Evolutionary conservation across 2,888 invertebrate species (phyloP).

Genomic region (Drosophila hamatofila): DNA sequence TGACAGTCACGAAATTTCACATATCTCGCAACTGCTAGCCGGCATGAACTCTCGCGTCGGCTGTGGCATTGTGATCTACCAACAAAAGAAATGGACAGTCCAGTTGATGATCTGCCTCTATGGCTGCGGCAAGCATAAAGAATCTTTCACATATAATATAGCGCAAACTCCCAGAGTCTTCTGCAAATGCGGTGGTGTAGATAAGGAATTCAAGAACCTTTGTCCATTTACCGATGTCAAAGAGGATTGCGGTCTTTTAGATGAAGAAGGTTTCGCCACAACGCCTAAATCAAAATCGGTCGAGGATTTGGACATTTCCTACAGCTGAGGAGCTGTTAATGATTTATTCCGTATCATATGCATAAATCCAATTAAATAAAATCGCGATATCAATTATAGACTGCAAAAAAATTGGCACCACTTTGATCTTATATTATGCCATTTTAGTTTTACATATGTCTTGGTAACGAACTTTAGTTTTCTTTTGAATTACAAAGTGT

Average conservation of each 20-base stretch:
- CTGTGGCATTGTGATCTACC: slow-evolving; percentile 5
- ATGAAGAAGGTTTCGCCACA: background rate
- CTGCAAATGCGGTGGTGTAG: slow-evolving; percentile 3
- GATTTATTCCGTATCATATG: too few relatives aligned
- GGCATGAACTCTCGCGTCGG: slow-evolving; percentile 31
- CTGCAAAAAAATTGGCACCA: too few relatives aligned
- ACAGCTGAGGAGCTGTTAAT: too few relatives aligned
- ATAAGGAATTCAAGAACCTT: slow-evolving; percentile 8
- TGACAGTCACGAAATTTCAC: slow-evolving; percentile 16
- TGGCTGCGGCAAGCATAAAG: slow-evolving; percentile 6
- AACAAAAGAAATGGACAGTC: accelerated
- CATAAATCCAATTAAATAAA: background rate
- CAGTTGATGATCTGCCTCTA: slow-evolving; percentile 31
- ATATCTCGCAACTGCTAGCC: slow-evolving; percentile 21
- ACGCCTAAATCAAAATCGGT: too few relatives aligned
- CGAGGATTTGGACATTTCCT: too few relatives aligned
- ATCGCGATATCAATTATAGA: too few relatives aligned
- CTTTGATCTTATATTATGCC: background rate
- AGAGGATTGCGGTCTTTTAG: background rate
- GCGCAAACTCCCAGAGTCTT: background rate
- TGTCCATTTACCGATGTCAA: background rate
- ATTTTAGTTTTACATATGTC: background rate
- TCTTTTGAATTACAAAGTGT: background rate
- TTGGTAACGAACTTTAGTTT: background rate
- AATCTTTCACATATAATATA: background rate